These are phyloP conservation scores for Globicephala melas DNA, from an alignment of 2,113 vertebrate genomes.

Conservation along the genomic window DNA sequence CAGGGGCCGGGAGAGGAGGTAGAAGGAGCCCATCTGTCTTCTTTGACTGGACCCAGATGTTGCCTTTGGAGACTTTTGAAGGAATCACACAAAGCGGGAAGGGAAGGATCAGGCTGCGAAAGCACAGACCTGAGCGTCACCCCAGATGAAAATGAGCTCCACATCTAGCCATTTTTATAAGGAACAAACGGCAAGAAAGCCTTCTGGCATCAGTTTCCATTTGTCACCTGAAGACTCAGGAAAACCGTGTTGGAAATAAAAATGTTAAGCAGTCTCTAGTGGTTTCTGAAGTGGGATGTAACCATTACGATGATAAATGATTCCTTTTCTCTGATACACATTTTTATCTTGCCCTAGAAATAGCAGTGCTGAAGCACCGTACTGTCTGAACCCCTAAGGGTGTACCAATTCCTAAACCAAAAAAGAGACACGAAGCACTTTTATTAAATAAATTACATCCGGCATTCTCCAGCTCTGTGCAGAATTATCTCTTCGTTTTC, in stretches of 20 bases:
- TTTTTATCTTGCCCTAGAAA: constrained; percentile 65
- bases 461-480: neutral
- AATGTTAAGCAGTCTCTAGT: constrained; percentile 58
- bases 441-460: neutral
- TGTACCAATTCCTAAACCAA: neutral
- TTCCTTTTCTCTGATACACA: constrained; percentile 25
- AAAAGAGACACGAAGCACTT: constrained; percentile 21
- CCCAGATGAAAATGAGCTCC: neutral
- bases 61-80: neutral
- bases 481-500: neutral
- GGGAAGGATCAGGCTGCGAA: neutral
- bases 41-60: neutral
- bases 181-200: neutral
- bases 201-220: neutral
- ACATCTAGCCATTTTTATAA: constrained; percentile 16
- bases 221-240: constrained; percentile 48
- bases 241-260: constrained; percentile 48
- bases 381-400: neutral
- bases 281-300: constrained; percentile 42
- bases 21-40: neutral
- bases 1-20: neutral
- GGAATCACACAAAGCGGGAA: neutral
- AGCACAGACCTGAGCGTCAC: neutral
- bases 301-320: constrained; percentile 53
- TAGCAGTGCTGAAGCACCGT: neutral